These are phyloP conservation scores for Thinocorus orbignyianus DNA, from an alignment of 2,113 vertebrate genomes.

Conservation along the genomic window DNA sequence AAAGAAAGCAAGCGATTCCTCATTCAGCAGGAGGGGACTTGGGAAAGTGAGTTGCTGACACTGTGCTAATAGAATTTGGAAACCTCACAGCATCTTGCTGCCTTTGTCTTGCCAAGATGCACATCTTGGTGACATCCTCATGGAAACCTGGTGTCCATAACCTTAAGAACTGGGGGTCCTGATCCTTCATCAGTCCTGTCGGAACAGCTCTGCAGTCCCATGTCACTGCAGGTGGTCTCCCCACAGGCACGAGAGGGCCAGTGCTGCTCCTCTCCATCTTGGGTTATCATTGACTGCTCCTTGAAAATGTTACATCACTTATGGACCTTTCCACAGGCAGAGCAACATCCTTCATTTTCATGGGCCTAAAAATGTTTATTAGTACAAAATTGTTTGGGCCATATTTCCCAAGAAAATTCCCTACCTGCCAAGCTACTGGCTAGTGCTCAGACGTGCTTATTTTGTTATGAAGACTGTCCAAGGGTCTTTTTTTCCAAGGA, in stretches of 20 bases:
- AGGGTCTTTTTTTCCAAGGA: conserved; percentile 12
- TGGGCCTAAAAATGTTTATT: background rate
- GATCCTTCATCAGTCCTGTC: background rate
- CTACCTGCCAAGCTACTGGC: background rate
- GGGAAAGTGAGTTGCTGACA: conserved; percentile 35
- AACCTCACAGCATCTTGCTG: background rate
- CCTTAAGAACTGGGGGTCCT: background rate
- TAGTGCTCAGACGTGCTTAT: background rate
- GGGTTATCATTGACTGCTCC: background rate
- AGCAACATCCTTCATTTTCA: background rate
- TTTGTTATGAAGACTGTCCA: background rate
- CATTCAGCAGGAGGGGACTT: conserved; percentile 33
- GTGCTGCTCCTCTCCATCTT: background rate
- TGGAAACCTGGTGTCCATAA: background rate
- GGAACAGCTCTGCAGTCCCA: background rate
- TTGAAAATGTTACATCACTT: background rate
- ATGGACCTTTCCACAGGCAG: background rate
- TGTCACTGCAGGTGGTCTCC: background rate
- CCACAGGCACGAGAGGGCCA: background rate
- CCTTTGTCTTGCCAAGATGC: conserved; percentile 32
- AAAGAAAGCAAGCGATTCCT: conserved; percentile 44
- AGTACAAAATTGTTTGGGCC: background rate
- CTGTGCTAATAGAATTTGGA: background rate
- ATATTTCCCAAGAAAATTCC: background rate
- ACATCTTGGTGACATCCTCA: background rate